These are phyloP conservation scores for Labia minor DNA, from an alignment of 2,888 invertebrate species.

Conservation along the genomic window DNA sequence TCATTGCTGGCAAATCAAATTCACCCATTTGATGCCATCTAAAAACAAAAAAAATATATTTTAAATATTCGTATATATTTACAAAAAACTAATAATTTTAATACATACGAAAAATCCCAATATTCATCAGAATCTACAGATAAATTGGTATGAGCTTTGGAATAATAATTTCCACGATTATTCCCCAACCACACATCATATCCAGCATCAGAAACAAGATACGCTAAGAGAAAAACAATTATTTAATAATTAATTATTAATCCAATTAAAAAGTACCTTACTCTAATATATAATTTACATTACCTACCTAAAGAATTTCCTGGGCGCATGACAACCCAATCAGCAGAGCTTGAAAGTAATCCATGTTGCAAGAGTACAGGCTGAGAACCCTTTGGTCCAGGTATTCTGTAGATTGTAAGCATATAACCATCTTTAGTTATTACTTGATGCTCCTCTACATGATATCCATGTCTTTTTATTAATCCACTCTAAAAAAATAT, in stretches of 20 bases:
- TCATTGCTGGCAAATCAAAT: slow-evolving; percentile 67
- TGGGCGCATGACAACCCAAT: slow-evolving; percentile 16
- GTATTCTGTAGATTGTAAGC: slow-evolving; percentile 70
- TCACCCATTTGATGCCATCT: slow-evolving; percentile 77
- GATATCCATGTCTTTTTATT: slow-evolving; percentile 50
- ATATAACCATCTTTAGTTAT: slow-evolving; percentile 74
- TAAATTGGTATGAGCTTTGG: slow-evolving; percentile 43
- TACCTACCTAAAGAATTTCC: not conserved
- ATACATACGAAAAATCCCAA: slow-evolving; percentile 44
- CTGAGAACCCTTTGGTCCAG: slow-evolving; percentile 36
- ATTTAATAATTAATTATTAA: not conserved
- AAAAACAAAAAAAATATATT: slow-evolving; percentile 29
- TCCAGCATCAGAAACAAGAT: slow-evolving; percentile 52
- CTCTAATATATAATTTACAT: not conserved
- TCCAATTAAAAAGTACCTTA: not conserved
- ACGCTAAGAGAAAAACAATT: slow-evolving; percentile 30
- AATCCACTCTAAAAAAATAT: slow-evolving; percentile 42
- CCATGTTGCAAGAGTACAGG: slow-evolving; percentile 14
- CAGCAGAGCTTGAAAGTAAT: slow-evolving; percentile 8
- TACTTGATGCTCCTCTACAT: slow-evolving; percentile 57
- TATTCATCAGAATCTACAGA: slow-evolving; percentile 39
- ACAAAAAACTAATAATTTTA: not conserved
- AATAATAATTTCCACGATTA: slow-evolving; percentile 62
- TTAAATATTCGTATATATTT: no score
- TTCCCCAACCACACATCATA: slow-evolving; percentile 77